Evolutionary conservation across 2,113 vertebrate genomes (phyloP).

Genomic region (Brienomyrus brachyistius): DNA sequence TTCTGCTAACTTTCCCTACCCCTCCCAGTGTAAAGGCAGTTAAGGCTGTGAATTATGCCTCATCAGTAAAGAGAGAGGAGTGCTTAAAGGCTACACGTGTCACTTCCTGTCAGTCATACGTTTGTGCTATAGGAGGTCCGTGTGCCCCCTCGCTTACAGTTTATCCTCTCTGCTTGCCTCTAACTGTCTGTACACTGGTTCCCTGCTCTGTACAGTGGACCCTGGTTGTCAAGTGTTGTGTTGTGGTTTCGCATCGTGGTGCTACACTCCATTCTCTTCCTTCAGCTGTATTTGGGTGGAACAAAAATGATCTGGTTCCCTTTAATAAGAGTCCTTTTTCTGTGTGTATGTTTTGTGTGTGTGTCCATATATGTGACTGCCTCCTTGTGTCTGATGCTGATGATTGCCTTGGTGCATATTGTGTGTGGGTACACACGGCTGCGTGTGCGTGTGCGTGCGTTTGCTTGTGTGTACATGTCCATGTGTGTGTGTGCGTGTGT

Average conservation of each 20-base stretch:
- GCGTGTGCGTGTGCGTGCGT: conserved; percentile 1
- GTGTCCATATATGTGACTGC: conserved; percentile 31
- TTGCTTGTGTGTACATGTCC: not conserved
- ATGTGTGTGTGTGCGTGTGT: not conserved
- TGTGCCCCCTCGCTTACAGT: not conserved
- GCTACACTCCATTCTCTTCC: conserved; percentile 20
- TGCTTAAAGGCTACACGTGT: not conserved
- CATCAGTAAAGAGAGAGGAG: not conserved
- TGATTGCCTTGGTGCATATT: not conserved
- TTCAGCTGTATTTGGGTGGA: conserved; percentile 19
- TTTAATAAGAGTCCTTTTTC: conserved; percentile 23
- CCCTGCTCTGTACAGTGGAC: not conserved
- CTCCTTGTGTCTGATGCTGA: not conserved
- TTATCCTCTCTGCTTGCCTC: not conserved
- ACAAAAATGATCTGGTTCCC: not conserved
- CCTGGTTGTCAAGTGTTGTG: not conserved
- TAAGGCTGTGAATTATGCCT: not conserved
- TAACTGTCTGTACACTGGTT: not conserved
- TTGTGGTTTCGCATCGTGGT: conserved; percentile 4
- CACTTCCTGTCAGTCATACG: not conserved
- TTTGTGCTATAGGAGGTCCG: not conserved
- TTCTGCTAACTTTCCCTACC: not conserved
- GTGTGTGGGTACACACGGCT: not conserved
- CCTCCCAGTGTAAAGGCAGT: not conserved
- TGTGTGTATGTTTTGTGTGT: conserved; percentile 31